Percentiles rank a stretch among this genome's conserved stretches.
These are phyloP conservation scores for Orthochromis malagaraziensis DNA, from an alignment of 2,113 vertebrate species.

Conservation along the genomic window DNA sequence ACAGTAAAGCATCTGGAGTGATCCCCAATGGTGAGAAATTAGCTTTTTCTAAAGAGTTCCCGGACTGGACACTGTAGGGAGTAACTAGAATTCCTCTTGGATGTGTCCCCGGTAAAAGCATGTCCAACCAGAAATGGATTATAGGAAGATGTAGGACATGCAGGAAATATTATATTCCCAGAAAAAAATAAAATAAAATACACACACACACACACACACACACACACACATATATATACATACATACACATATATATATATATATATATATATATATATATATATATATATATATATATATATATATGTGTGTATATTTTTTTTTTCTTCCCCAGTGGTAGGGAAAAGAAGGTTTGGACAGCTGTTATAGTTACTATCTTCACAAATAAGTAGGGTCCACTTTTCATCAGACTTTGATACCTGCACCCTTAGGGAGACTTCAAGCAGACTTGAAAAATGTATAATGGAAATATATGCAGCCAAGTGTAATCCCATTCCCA, in stretches of 20 bases:
- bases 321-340: not conserved
- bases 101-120: not conserved
- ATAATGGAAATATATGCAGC: not conserved
- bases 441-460: not conserved
- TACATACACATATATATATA: no score
- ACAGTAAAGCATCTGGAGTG: not conserved
- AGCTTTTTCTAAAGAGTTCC: not conserved
- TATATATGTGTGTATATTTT: not conserved
- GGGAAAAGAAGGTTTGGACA: not conserved
- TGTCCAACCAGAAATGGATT: not conserved
- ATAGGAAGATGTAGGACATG: not conserved
- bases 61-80: rapidly evolving
- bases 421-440: not conserved
- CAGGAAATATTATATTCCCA: not conserved
- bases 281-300: not conserved
- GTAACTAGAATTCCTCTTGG: not conserved
- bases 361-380: not conserved
- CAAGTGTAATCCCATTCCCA: not conserved
- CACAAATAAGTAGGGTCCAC: not conserved
- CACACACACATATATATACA: no score
- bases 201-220: no score
- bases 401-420: not conserved
- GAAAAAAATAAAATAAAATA: not conserved
- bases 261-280: no score
- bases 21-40: not conserved